A percentile compares a stretch with the other conserved stretches of the same genome.
phyloP scores from a whole-genome alignment of 2,113 vertebrate species.

The Neolamprologus modestus region DNA sequence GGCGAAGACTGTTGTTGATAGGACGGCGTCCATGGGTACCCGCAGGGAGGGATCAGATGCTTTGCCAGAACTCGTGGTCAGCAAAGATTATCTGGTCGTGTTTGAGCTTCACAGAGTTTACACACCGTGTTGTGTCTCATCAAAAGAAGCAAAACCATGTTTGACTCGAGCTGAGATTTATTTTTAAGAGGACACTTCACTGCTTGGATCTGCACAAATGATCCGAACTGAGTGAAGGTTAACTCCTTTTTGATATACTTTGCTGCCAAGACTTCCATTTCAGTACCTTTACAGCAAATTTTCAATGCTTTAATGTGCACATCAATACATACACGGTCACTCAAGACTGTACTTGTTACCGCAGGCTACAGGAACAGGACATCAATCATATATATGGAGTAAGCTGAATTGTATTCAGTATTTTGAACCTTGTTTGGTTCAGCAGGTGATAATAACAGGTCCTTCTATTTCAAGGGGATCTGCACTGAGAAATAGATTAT shows the following conservation, averaged over 20 bases:
- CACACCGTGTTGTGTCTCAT: neutral
- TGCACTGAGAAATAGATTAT: conserved; percentile 5
- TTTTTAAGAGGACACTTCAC: neutral
- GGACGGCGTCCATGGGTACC: conserved; percentile 1
- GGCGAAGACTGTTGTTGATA: conserved; percentile 31
- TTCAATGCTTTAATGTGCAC: neutral
- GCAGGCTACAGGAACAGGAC: neutral
- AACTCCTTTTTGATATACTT: neutral
- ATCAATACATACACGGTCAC: neutral
- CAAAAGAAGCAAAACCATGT: neutral
- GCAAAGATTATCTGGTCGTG: conserved; percentile 39
- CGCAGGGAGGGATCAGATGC: conserved; percentile 11
- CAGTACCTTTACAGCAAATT: neutral
- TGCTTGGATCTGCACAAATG: neutral
- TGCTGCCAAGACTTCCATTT: neutral
- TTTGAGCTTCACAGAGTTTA: conserved; percentile 18
- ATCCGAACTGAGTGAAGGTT: neutral
- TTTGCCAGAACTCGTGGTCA: conserved; percentile 25
- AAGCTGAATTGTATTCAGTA: neutral
- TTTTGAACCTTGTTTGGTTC: neutral
- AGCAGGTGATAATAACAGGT: neutral
- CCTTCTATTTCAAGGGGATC: neutral
- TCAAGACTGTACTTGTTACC: neutral
- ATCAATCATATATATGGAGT: neutral
- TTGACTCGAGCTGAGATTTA: neutral